Conservation (phyloP, 1,140 invertebrate genomes). For the Drosophila pallidifrons region DNA sequence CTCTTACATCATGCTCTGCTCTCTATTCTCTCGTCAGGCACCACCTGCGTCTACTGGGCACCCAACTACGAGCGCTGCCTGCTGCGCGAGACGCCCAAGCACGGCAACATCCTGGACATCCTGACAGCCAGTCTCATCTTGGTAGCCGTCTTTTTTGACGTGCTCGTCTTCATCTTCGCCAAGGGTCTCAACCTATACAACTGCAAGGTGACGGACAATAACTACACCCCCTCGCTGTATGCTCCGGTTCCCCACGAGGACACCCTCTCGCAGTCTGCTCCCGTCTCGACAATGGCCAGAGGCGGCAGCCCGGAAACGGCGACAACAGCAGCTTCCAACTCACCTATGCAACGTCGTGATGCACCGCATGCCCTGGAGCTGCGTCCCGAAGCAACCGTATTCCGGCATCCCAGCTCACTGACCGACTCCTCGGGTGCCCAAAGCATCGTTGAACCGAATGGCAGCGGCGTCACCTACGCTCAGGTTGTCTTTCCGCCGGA, state of each 20-base stretch:
- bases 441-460: slow-evolving; percentile 65
- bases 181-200: slow-evolving; percentile 80
- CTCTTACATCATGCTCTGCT: background rate
- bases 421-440: slow-evolving; percentile 70
- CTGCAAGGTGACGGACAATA: slow-evolving; percentile 79
- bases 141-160: slow-evolving; percentile 77
- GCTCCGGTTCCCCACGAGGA: slow-evolving; percentile 76
- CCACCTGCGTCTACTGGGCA: slow-evolving; percentile 83
- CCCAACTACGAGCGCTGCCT: slow-evolving; percentile 72
- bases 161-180: slow-evolving; percentile 72
- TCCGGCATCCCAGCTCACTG: slow-evolving; percentile 73
- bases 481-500: slow-evolving; percentile 81
- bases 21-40: slow-evolving; percentile 52
- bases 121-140: slow-evolving; percentile 72
- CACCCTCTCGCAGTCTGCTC: slow-evolving; percentile 9
- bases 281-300: background rate
- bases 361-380: slow-evolving; percentile 6
- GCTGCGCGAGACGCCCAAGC: slow-evolving; percentile 76
- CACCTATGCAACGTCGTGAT: slow-evolving; percentile 68
- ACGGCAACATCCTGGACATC: slow-evolving; percentile 82
- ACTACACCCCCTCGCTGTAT: slow-evolving; percentile 78
- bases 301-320: slow-evolving; percentile 71
- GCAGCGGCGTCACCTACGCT: slow-evolving; percentile 76
- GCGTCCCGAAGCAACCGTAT: slow-evolving; percentile 42
- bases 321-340: slow-evolving; percentile 44